Percentiles rank a stretch among this genome's conserved stretches.
phyloP scores from a whole-genome alignment of 2,113 vertebrate genomes.

The Hymenochirus boettgeri region DNA sequence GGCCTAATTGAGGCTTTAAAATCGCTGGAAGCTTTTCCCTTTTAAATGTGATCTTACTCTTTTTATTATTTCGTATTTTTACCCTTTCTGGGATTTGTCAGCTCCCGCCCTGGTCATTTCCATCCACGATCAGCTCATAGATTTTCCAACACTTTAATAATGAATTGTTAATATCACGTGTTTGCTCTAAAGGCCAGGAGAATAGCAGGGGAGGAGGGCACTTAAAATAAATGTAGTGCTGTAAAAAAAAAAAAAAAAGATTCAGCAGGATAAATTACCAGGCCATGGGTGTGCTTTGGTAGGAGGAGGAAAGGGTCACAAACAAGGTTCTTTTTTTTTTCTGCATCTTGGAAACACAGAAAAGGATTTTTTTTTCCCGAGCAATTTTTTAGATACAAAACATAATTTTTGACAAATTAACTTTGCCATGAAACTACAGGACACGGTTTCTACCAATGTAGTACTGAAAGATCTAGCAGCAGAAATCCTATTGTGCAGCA shows the following conservation, averaged over 20 bases:
- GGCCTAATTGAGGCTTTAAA: neutral
- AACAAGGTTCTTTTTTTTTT: neutral
- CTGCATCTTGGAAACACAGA: too few relatives aligned
- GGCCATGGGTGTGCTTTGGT: neutral
- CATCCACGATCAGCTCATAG: conserved; percentile 29
- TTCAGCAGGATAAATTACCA: neutral
- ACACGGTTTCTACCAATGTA: too few relatives aligned
- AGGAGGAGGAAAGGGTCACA: neutral
- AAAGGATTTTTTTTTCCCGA: too few relatives aligned
- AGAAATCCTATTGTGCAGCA: too few relatives aligned
- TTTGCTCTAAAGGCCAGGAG: neutral
- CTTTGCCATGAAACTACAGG: too few relatives aligned
- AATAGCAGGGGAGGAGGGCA: conserved; percentile 7
- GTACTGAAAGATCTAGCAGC: too few relatives aligned
- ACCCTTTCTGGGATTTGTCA: conserved; percentile 16
- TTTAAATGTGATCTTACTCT: neutral
- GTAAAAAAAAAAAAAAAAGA: neutral
- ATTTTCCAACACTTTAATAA: conserved; percentile 37
- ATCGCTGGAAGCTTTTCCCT: neutral
- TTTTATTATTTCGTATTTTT: too few relatives aligned
- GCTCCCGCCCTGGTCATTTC: conserved; percentile 9
- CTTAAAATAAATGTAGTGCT: neutral
- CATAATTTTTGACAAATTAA: too few relatives aligned
- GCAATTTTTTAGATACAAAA: too few relatives aligned
- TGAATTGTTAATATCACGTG: conserved; percentile 32